Percentiles rank a stretch among this genome's conserved stretches.
Evolutionary conservation across 2,888 invertebrate species (phyloP).

Genomic region (Polylopha cassiicola): DNA sequence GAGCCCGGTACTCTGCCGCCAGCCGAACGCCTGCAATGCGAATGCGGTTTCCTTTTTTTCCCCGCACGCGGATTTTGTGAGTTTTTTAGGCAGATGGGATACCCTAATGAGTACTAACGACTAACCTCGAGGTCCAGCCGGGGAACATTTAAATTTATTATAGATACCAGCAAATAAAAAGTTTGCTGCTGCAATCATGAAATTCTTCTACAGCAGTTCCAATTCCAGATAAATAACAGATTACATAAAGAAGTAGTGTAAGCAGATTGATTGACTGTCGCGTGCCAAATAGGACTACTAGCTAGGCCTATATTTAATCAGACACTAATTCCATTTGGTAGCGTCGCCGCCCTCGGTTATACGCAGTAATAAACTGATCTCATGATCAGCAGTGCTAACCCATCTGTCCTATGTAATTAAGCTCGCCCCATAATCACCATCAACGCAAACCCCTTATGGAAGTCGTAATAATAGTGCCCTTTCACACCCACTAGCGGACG

Average conservation of each 20-base stretch:
- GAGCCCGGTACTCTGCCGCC: conserved; percentile 67
- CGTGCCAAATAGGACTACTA: too few relatives aligned
- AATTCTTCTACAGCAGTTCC: neutral
- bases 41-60: conserved; percentile 55
- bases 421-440: too few relatives aligned
- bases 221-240: too few relatives aligned
- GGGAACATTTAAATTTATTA: conserved; percentile 15
- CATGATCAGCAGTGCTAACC: too few relatives aligned
- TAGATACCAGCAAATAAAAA: neutral
- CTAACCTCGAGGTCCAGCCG: conserved; percentile 9
- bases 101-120: conserved; percentile 22
- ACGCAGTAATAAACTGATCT: too few relatives aligned
- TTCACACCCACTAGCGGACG: conserved; percentile 6
- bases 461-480: conserved; percentile 7
- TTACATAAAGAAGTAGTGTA: too few relatives aligned
- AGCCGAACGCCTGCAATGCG: conserved; percentile 68
- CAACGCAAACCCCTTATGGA: too few relatives aligned
- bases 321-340: too few relatives aligned
- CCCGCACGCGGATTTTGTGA: conserved; percentile 26
- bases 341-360: too few relatives aligned
- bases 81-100: conserved; percentile 17
- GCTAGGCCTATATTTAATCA: too few relatives aligned
- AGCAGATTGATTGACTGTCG: too few relatives aligned
- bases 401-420: too few relatives aligned
- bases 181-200: neutral